Evolutionary conservation across 1,140 invertebrate species (phyloP).

Genomic region (Oreohelix idahoensis): DNA sequence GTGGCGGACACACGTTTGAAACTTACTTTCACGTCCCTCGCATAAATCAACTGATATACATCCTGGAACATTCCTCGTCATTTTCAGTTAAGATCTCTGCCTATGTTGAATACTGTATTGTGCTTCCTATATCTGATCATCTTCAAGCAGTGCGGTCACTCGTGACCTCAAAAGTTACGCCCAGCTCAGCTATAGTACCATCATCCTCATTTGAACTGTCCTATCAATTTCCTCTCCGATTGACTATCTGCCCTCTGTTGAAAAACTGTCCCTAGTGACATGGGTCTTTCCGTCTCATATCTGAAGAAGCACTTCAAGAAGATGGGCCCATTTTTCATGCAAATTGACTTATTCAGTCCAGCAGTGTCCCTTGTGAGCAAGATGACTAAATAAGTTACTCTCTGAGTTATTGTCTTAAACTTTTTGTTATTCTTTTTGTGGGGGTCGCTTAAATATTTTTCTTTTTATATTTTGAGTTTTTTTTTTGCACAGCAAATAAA

Average conservation of each 20-base stretch:
- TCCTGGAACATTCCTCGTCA: too few relatives aligned
- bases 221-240: neutral
- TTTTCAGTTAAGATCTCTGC: too few relatives aligned
- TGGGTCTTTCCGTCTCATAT: neutral
- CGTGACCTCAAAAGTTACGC: too few relatives aligned
- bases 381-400: neutral
- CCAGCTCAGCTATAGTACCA: neutral
- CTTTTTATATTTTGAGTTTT: neutral
- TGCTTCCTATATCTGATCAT: too few relatives aligned
- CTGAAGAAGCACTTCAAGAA: neutral
- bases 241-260: too few relatives aligned
- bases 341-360: neutral
- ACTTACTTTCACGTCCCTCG: too few relatives aligned
- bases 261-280: neutral
- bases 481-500: too few relatives aligned
- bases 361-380: neutral
- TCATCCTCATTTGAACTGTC: neutral
- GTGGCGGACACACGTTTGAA: too few relatives aligned
- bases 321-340: neutral
- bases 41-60: too few relatives aligned
- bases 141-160: too few relatives aligned
- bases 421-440: too few relatives aligned
- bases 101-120: too few relatives aligned
- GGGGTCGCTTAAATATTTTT: neutral
- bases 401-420: neutral